phyloP scores from a whole-genome alignment of 1,140 invertebrate genomes.

The Xylocopa sonorina region DNA sequence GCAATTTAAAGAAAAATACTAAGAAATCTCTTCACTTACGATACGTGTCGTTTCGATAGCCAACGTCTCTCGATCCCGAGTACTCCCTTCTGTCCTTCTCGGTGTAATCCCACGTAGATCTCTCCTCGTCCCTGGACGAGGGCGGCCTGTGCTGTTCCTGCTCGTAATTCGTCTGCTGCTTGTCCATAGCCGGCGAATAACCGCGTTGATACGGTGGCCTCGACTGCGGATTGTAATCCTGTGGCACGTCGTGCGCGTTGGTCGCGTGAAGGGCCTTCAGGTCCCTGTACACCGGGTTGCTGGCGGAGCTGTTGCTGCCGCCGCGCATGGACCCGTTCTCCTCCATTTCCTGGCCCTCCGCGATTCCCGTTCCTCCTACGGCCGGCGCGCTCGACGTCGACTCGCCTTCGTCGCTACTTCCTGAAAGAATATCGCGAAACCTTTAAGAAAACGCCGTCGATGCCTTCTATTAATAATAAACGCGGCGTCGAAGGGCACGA shows the following conservation, averaged over 20 bases:
- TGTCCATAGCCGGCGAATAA: constrained; percentile 63
- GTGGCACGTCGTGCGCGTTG: constrained; percentile 62
- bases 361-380: constrained; percentile 62
- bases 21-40: constrained; percentile 64
- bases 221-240: constrained; percentile 65
- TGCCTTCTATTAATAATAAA: not conserved
- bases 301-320: constrained; percentile 51
- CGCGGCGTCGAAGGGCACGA: not conserved
- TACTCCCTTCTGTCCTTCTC: constrained; percentile 65
- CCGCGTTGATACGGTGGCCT: constrained; percentile 52
- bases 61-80: constrained; percentile 33
- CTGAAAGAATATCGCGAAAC: constrained; percentile 57
- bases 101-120: constrained; percentile 69
- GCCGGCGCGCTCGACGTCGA: constrained; percentile 57
- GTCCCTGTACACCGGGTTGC: constrained; percentile 66
- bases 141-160: constrained; percentile 50
- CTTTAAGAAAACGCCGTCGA: not conserved
- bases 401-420: constrained; percentile 81
- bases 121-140: constrained; percentile 65
- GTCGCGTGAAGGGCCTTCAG: constrained; percentile 61
- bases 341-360: constrained; percentile 73
- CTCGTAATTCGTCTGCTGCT: constrained; percentile 52
- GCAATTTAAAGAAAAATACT: not conserved
- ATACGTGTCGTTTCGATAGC: constrained; percentile 68
- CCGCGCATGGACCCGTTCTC: constrained; percentile 73